These are phyloP conservation scores for Morpho helenor DNA, from an alignment of 2,888 invertebrate species.

Conservation along the genomic window DNA sequence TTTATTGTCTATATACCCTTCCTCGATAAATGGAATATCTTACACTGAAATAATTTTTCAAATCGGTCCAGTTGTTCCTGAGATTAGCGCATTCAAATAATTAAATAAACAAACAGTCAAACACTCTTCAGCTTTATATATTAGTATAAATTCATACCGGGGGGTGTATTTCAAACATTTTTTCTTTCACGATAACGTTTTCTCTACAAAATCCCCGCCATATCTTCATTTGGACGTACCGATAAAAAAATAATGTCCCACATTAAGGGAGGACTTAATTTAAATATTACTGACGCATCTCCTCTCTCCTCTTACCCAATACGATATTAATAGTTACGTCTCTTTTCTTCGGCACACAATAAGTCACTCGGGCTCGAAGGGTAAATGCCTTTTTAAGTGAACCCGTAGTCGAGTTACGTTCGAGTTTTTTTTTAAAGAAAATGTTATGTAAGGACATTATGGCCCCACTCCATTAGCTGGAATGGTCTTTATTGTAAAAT, in stretches of 20 bases:
- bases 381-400: conserved; percentile 74
- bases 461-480: conserved; percentile 44
- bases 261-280: conserved; percentile 74
- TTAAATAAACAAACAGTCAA: too few relatives aligned
- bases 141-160: background rate
- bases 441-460: conserved; percentile 46
- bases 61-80: too few relatives aligned
- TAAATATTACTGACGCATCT: conserved; percentile 63
- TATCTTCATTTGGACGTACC: conserved; percentile 66
- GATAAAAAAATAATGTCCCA: conserved; percentile 76
- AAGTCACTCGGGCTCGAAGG: conserved; percentile 53
- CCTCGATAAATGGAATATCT: too few relatives aligned
- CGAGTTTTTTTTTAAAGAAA: conserved; percentile 47
- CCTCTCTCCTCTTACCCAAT: conserved; percentile 34
- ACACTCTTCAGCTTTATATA: too few relatives aligned
- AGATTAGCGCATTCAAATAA: too few relatives aligned
- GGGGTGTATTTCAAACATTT: conserved; percentile 13
- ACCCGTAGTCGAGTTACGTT: conserved; percentile 38
- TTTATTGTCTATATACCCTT: too few relatives aligned
- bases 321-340: conserved; percentile 32
- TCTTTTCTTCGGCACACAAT: conserved; percentile 46
- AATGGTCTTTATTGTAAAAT: conserved; percentile 42
- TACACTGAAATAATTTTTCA: too few relatives aligned
- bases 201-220: conserved; percentile 38
- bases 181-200: conserved; percentile 39